Base-by-base conservation (phyloP, 92 coral and sea anemone genomes). In the Phymanthus crucifer region DNA sequence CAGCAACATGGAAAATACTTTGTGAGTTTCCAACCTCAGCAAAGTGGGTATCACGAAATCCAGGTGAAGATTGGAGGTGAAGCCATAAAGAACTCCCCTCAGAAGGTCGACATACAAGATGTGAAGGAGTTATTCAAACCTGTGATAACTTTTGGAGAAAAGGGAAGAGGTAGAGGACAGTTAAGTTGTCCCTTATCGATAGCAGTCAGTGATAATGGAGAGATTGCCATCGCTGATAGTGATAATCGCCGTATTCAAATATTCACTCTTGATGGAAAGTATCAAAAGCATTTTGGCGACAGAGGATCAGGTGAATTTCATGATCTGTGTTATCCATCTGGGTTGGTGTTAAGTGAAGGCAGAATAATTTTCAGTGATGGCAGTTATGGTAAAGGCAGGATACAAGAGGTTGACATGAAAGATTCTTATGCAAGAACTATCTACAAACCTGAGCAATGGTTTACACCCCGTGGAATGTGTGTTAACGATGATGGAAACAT, bases 41-140 rank as follows among this genome's bases (percentile, higher is more conserved):
- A 73, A 43, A 19, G 21, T 73, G 24, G 58, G 21, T 37, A 35
- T 58, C 50, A 74, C 66, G 26, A 74, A 14, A 29, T 47, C 27
- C n/a, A 24, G 24, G 66, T 74, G 67, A 74, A 50, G 10, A 74
- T 74, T 74, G 78, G 66, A 24, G 78, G 78, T 4, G 17, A 47
- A 21, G 14, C n/a, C n/a, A 50, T 74, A 6, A 74, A 31, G 18
- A 74, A 74, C 27, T 74, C 78, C 17, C 78, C 78, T 40, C 34
- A 72, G 58, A 72, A n/a, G 21, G 56, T 74, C 33, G 38, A 74
- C n/a, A 64, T 32, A 13, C 58, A 16, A 19, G 58, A 50, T 14
- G 18, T 50, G 16, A 11, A n/a, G 58, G 58, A 50, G 18, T 19
- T 50, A 14, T 50, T 10, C 58, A 0, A 50, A n/a, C n/a, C 58